Base-by-base conservation (phyloP, 64 coral and sea anemone species). In the Trachythela sp. region DNA sequence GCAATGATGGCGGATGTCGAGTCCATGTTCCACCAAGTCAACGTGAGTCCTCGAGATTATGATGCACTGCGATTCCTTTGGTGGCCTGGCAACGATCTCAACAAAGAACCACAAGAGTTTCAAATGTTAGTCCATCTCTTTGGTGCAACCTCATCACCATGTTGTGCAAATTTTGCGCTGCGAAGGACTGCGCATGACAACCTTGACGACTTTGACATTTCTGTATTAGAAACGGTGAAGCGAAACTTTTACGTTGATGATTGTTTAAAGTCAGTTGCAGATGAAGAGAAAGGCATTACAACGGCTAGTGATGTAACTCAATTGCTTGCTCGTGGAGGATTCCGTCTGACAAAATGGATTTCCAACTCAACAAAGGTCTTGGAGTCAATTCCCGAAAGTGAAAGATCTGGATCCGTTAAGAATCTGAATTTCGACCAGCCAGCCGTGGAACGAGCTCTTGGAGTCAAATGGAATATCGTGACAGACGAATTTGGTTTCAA, bases 121-220 rank as follows among this genome's bases (percentile, higher is more conserved):
- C 58, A 88, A 26, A 88, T 88, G 86, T 35, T 68, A 1, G 86
- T 86, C 40, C 84, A 86, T 24, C 39, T 51, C 48, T 86, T 86
- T 48, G 84, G 84, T 24, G 84, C 40, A 4, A 48, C 48, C 2
- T 86, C 84, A 15, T 86, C 84, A 2, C 84, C 48, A 38, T 36
- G 26, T 37, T 86, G 84, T 33, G 84, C 84, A 15, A 86, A 24
- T 30, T 86, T 49, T 24, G 40, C 37, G 7, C 40, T 86, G 13
- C 39, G 41, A 86, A 86, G 41, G 27, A 86, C 84, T 8, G 84
- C 84, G 20, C 22, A 48, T 48, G 84, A 86, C 22, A 86, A 86
- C 41, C 68, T 14, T 13, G 68, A 26, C 26, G 68, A 72, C 24
- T 72, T 72, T 35, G n/a, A 10, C 9, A 26, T 26, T 22, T 2